Evolutionary conservation across 1,140 invertebrate genomes (phyloP), one percentile per base, ranked within the genome.

Genomic region (Brachionus sp.): DNA sequence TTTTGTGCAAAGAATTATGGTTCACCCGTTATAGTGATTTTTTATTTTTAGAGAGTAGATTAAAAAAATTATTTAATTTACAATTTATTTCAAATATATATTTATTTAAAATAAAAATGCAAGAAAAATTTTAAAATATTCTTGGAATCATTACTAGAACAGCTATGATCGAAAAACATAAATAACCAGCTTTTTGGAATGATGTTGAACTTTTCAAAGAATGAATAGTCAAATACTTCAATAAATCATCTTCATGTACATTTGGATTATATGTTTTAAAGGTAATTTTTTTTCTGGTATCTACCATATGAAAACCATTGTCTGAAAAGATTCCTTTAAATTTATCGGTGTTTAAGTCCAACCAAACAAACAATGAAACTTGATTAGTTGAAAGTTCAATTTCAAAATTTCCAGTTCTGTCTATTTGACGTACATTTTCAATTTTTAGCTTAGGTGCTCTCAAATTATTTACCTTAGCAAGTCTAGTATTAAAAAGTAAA

Each of bases 341-440:
- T 19, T 87, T 86, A 12, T 85, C 84, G 0, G 88, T 85, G 19
- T 64, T 35, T 16, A 53, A 44, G 83, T 93, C 91, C 5, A 93
- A 83, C 91, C 92, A 93, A 0, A 93, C 91, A 86, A 93, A 93
- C n/a, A 91, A 87, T 39, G 91, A 91, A 75, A 92, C 88, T 9
- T 87, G 86, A 64, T 90, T 84, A 7, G 91, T 90, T 23, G 77
- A 85, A 37, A 92, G 66, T 19, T 86, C 86, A 5, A 87, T 50
- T n/a, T 53, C 78, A 62, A 86, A 68, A 62, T 39, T 57, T 33
- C 50, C 77, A 57, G 16, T 39, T 13, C 6, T 9, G 13, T 57
- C 77, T 13, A 80, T 29, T 80, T 57, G 19, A 25, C 50, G 83
- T 13, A 75, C 53, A 44, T 13, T 42, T 13, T 64, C 23, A 12